Evolutionary conservation across 2,113 vertebrate genomes (phyloP).

Genomic region (Peromyscus leucopus): DNA sequence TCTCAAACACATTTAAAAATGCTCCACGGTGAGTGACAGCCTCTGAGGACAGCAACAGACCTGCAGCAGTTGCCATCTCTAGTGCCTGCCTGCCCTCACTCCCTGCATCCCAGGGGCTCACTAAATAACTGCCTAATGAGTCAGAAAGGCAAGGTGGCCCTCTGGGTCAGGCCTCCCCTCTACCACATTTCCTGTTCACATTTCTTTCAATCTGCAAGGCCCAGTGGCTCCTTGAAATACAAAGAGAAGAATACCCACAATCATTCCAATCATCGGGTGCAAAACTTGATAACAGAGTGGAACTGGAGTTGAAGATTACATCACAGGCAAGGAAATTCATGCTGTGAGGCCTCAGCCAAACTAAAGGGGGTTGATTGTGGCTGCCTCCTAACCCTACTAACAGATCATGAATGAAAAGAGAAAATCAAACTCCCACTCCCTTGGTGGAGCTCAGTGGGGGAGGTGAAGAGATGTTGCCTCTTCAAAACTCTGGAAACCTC

Average conservation of each 20-base stretch:
- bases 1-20: neutral
- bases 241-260: neutral
- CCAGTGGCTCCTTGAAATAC: neutral
- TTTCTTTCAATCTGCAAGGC: neutral
- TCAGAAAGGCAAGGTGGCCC: neutral
- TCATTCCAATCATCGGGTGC: neutral
- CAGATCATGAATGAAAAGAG: neutral
- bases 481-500: neutral
- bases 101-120: neutral
- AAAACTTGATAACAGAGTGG: neutral
- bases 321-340: neutral
- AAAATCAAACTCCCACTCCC: neutral
- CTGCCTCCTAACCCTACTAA: neutral
- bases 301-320: constrained; percentile 22
- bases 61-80: neutral
- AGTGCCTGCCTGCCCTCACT: too few species aligned
- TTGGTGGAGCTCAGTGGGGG: neutral
- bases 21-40: neutral
- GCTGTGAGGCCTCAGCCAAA: neutral
- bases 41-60: neutral
- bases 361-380: neutral
- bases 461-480: neutral
- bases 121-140: neutral
- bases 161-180: neutral
- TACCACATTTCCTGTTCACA: neutral